Evolutionary conservation across 2,113 vertebrate species (phyloP), one percentile per base, ranked within the genome.

Genomic region (Euleptes europaea): DNA sequence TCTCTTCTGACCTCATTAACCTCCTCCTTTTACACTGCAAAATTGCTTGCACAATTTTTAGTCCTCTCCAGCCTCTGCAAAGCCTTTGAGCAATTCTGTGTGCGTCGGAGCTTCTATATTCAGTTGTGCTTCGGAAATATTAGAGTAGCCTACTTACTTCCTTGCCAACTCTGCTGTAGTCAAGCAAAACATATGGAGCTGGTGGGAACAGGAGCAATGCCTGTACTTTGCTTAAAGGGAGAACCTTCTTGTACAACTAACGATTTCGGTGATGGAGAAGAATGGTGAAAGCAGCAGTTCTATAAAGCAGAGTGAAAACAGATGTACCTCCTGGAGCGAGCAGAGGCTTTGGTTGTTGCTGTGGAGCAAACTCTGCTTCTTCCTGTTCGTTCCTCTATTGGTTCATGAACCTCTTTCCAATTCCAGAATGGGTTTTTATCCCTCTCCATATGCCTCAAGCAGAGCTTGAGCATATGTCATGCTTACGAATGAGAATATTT

Each of bases 31-130:
- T 74, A 70, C 40, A 15, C 40, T 73, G 54, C 76, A 60, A 79
- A 49, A 47, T 65, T 28, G n/a, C n/a, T 72, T 73, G 69, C 69
- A 49, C 77, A 73, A 73, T 85, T 85, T 72, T 79, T 65, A 79
- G 38, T 26, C 65, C 67, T 71, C 71, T 57, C 38, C 77, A 85
- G 84, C 75, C 13, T 28, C 83, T 72, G 21, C 76, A 47, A 71
- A 31, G 38, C 11, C 47, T 80, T 79, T 40, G 23, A 73, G 69
- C 67, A 26, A 51, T 73, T 79, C 42, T 66, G 54, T 72, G 67
- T 51, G 76, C 38, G 84, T 17, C 5, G 4, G n/a, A 79, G n/a
- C 77, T 79, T 79, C 84, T 85, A 65, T 85, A 80, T 85, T 85
- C 76, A 79, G 40, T 51, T 21, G 72, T 12, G n/a, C 67, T 65